Conservation (phyloP, 1,140 invertebrate species). For the Caenorhabditis elegans region DNA sequence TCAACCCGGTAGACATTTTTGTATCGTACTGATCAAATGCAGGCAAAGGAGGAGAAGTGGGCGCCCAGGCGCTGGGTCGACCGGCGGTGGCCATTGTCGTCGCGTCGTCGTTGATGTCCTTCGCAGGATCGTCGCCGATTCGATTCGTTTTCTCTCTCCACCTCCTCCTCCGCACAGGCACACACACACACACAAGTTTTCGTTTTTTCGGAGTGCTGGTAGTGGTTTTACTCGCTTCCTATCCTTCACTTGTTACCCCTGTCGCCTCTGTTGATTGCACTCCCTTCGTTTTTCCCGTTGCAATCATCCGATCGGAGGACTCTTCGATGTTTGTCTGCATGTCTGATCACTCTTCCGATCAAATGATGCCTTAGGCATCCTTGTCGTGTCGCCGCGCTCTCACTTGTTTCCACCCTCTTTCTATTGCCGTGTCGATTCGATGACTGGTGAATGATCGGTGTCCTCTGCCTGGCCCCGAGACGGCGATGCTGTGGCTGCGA, state of each 20-base stretch:
- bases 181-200: constrained; percentile 32
- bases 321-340: neutral
- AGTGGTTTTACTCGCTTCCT: constrained; percentile 36
- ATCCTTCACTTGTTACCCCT: constrained; percentile 28
- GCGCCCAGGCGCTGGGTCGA: neutral
- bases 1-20: too few relatives aligned
- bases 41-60: neutral
- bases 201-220: constrained; percentile 30
- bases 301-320: neutral
- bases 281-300: neutral
- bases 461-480: neutral
- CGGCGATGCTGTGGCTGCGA: neutral
- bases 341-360: neutral
- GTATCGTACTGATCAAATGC: neutral
- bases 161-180: neutral
- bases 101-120: neutral
- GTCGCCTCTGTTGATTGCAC: constrained; percentile 28
- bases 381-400: too few relatives aligned
- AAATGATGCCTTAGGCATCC: neutral
- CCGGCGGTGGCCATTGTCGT: neutral
- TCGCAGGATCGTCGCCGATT: neutral
- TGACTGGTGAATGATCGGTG: constrained; percentile 26
- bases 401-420: too few relatives aligned
- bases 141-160: neutral
- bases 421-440: neutral